phyloP scores from a whole-genome alignment of 2,888 invertebrate genomes.

The Sussaba pulchella region DNA sequence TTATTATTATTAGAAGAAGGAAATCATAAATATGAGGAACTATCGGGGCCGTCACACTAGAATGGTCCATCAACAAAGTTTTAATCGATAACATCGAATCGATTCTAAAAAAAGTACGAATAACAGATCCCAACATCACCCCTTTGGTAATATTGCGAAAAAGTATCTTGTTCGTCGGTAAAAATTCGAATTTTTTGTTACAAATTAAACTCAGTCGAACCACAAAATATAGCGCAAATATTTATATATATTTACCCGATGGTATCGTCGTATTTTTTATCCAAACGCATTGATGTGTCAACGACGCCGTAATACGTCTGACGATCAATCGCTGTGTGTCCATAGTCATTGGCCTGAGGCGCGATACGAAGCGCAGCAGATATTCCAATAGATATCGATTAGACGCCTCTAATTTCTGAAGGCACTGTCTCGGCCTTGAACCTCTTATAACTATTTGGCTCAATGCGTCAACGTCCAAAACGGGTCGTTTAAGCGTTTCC shows the following conservation, averaged over 20 bases:
- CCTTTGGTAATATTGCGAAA: too few relatives aligned
- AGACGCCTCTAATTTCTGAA: conserved; percentile 86
- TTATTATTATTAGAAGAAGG: too few relatives aligned
- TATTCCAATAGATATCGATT: conserved; percentile 90
- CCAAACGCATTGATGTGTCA: conserved; percentile 88
- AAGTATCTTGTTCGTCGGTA: too few relatives aligned
- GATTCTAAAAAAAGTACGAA: too few relatives aligned
- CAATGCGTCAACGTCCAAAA: conserved; percentile 89
- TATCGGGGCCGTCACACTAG: too few relatives aligned
- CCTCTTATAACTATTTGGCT: conserved; percentile 88
- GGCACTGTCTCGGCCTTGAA: conserved; percentile 87
- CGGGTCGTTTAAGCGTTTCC: conserved; percentile 89
- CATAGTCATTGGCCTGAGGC: conserved; percentile 88
- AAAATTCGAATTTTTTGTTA: too few relatives aligned
- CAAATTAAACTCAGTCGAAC: too few relatives aligned
- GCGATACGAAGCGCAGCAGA: conserved; percentile 88
- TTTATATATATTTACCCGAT: conserved; percentile 78
- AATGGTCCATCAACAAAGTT: too few relatives aligned
- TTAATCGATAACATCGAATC: too few relatives aligned
- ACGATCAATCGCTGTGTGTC: conserved; percentile 87
- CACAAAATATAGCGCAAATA: not conserved
- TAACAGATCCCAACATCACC: too few relatives aligned
- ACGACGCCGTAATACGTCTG: conserved; percentile 88
- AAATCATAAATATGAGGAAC: too few relatives aligned
- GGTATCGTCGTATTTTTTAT: conserved; percentile 85